These are phyloP conservation scores for Muscina levida DNA, from an alignment of 2,888 invertebrate species.

Conservation along the genomic window DNA sequence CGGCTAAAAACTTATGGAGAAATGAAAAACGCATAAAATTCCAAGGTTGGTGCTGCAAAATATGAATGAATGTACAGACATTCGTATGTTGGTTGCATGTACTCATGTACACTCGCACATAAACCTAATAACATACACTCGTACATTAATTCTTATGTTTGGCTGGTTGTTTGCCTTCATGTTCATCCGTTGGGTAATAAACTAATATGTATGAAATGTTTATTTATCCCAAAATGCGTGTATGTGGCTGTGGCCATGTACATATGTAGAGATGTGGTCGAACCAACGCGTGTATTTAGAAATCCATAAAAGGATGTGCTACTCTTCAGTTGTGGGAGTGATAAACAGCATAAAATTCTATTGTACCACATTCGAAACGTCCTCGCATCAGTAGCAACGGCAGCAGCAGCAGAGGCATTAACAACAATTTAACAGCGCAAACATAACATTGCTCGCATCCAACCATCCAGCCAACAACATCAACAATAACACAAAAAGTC, in stretches of 20 bases:
- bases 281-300: background rate
- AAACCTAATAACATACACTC: background rate
- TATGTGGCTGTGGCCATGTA: background rate
- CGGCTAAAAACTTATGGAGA: constrained; percentile 18
- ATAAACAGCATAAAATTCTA: constrained; percentile 26
- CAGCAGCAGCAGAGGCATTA: constrained; percentile 12
- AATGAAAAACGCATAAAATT: constrained; percentile 32
- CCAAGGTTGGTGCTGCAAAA: constrained; percentile 17
- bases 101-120: background rate
- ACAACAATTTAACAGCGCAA: too few relatives aligned
- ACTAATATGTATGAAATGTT: constrained; percentile 7
- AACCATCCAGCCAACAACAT: too few relatives aligned
- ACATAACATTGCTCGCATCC: background rate
- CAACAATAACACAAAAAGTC: constrained; percentile 17
- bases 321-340: constrained; percentile 26
- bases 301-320: constrained; percentile 27
- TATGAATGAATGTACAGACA: too few relatives aligned
- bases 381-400: background rate
- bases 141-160: background rate
- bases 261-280: background rate
- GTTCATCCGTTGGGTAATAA: constrained; percentile 13
- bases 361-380: background rate
- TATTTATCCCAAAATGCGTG: background rate
- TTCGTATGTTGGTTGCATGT: too few relatives aligned
- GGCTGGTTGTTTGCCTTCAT: background rate